Percentiles rank a stretch among this genome's conserved stretches.
Evolutionary conservation across 2,113 vertebrate species (phyloP).

Genomic region (Formicarius rufipectus): DNA sequence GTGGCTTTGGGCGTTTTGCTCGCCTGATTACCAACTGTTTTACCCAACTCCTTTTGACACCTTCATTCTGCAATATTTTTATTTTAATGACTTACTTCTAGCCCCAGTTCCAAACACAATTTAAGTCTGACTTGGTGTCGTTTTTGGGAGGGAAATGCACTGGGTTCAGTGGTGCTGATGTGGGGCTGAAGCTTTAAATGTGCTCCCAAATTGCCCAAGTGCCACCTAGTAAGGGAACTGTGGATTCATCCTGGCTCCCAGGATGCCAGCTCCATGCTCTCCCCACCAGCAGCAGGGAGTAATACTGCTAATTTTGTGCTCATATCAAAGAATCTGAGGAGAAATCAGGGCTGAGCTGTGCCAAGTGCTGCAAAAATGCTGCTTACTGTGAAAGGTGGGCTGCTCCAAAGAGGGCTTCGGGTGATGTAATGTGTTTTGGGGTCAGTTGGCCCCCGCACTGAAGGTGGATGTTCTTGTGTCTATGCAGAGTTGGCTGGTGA

Average conservation of each 20-base stretch:
- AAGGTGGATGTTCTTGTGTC: not conserved
- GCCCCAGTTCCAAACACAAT: not conserved
- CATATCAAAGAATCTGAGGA: not conserved
- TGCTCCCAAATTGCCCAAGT: not conserved
- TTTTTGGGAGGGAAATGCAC: not conserved
- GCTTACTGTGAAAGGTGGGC: not conserved
- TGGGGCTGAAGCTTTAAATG: not conserved
- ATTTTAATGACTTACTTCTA: not conserved
- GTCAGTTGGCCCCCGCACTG: not conserved
- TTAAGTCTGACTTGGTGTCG: not conserved
- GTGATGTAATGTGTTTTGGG: not conserved
- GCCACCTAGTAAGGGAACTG: not conserved
- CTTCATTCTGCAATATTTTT: not conserved
- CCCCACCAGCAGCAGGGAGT: not conserved
- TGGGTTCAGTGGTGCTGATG: not conserved
- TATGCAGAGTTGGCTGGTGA: rapidly evolving
- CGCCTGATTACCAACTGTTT: constrained; percentile 26
- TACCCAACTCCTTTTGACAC: constrained; percentile 6
- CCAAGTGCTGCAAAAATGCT: rapidly evolving
- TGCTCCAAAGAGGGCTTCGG: not conserved
- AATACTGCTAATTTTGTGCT: not conserved
- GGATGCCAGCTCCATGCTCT: not conserved
- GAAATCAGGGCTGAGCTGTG: not conserved
- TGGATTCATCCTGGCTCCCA: not conserved
- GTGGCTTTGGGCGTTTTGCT: constrained; percentile 40